Conservation (phyloP, 2,797 vertebrate genomes). For the Rhynchotus rufescens region DNA sequence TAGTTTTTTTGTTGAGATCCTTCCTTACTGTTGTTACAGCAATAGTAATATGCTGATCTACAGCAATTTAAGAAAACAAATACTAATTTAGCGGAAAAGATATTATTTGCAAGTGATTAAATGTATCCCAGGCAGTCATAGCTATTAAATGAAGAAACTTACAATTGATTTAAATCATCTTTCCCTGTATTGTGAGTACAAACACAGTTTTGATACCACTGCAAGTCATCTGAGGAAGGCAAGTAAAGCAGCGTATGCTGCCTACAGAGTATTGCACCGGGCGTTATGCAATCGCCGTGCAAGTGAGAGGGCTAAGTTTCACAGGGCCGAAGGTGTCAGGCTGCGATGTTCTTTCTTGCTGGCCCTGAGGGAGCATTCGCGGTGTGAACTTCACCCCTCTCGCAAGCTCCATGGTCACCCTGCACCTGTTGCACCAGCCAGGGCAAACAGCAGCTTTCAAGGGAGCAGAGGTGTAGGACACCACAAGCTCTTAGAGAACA, state of each 20-base stretch:
- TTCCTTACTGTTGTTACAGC: background rate
- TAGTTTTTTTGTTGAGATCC: background rate
- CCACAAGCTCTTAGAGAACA: background rate
- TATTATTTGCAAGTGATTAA: background rate
- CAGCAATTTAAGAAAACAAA: background rate
- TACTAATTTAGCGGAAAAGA: background rate
- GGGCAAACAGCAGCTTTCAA: constrained; percentile 18
- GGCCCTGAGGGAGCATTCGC: background rate
- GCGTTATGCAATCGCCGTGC: fast-evolving
- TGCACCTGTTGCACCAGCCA: constrained; percentile 39
- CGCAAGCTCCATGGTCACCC: background rate
- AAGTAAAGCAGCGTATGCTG: background rate
- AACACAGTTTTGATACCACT: background rate
- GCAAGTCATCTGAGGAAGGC: background rate
- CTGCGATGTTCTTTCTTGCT: constrained; percentile 11
- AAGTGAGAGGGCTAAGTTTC: background rate
- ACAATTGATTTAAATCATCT: background rate
- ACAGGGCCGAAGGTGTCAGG: background rate
- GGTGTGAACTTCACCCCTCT: background rate
- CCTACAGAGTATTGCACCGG: background rate
- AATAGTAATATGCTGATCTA: background rate
- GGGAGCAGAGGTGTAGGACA: constrained; percentile 13
- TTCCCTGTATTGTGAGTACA: background rate
- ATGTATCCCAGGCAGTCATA: background rate
- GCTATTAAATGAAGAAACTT: background rate